Conservation (phyloP, 1,140 invertebrate genomes). For the Dufourea novaeangliae region DNA sequence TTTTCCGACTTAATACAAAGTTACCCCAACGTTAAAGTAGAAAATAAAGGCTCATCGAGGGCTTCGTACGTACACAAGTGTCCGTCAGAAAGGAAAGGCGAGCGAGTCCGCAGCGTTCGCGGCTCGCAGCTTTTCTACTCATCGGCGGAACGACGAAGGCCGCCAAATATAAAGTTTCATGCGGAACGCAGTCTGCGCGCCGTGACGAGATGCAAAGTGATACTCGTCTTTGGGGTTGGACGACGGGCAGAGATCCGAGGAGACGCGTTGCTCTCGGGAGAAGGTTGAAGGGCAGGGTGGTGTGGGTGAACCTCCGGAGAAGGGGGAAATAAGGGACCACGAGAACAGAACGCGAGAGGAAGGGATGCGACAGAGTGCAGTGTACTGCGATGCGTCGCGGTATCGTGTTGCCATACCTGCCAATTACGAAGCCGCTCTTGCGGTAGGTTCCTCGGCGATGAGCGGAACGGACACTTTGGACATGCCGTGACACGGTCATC, state of each 20-base stretch:
- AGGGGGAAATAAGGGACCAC: constrained; percentile 28
- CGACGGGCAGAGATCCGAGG: constrained; percentile 47
- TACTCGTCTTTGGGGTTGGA: constrained; percentile 53
- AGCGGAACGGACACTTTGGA: constrained; percentile 56
- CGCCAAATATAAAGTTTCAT: constrained; percentile 53
- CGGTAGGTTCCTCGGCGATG: constrained; percentile 56
- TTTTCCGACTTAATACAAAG: no score
- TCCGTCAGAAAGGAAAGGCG: no score
- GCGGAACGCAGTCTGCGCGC: constrained; percentile 43
- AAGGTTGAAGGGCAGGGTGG: constrained; percentile 55
- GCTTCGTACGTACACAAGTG: background rate
- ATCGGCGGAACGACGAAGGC: constrained; percentile 36
- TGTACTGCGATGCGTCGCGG: constrained; percentile 56
- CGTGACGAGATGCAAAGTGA: constrained; percentile 61
- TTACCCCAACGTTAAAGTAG: no score
- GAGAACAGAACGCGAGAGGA: constrained; percentile 23
- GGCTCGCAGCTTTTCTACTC: constrained; percentile 21
- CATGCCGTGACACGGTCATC: constrained; percentile 62
- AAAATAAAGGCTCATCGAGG: no score
- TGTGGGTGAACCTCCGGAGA: constrained; percentile 47
- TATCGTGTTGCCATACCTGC: constrained; percentile 73
- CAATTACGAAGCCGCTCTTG: constrained; percentile 73
- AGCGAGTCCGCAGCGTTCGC: background rate
- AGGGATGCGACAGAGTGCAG: constrained; percentile 52
- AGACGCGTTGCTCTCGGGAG: constrained; percentile 45